Percentiles rank a stretch among this genome's conserved stretches.
Conservation (phyloP, 2,888 invertebrate genomes). For the Dromius quadrimaculatus region DNA sequence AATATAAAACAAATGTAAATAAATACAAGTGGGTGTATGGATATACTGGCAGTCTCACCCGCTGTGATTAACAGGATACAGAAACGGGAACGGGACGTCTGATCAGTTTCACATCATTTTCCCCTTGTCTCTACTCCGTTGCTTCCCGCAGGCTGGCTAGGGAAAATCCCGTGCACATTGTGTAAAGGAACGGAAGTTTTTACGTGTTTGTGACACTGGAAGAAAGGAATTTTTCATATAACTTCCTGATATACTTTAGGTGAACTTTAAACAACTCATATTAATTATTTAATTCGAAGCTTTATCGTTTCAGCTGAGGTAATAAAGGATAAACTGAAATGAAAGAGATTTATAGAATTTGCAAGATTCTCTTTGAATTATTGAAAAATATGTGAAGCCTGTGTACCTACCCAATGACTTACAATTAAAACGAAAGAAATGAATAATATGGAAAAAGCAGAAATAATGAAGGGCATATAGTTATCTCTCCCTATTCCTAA, state of each 20-base stretch:
- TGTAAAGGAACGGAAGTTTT: conserved; percentile 16
- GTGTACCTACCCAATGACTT: too few species aligned
- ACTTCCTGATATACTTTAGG: neutral
- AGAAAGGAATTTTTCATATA: conserved; percentile 26
- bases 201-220: conserved; percentile 30
- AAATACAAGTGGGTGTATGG: conserved; percentile 18
- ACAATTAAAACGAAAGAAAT: too few species aligned
- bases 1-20: conserved; percentile 36
- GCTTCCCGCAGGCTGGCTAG: neutral
- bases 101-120: conserved; percentile 39
- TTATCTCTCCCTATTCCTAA: conserved; percentile 15
- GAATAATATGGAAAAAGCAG: conserved; percentile 10
- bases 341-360: too few species aligned
- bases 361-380: too few species aligned
- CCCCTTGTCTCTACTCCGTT: conserved; percentile 2
- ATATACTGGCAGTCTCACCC: neutral
- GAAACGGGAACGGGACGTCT: conserved; percentile 19
- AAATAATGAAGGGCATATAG: conserved; percentile 12
- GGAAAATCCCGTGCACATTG: neutral
- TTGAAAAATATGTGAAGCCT: too few species aligned
- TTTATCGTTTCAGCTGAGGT: too few species aligned
- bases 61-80: conserved; percentile 13
- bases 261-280: neutral
- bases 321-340: too few species aligned
- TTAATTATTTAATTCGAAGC: conserved; percentile 3